A percentile compares a stretch with the other conserved stretches of the same genome.
These are phyloP conservation scores for Leucophenga montana DNA, from an alignment of 2,888 invertebrate species.

Conservation along the genomic window DNA sequence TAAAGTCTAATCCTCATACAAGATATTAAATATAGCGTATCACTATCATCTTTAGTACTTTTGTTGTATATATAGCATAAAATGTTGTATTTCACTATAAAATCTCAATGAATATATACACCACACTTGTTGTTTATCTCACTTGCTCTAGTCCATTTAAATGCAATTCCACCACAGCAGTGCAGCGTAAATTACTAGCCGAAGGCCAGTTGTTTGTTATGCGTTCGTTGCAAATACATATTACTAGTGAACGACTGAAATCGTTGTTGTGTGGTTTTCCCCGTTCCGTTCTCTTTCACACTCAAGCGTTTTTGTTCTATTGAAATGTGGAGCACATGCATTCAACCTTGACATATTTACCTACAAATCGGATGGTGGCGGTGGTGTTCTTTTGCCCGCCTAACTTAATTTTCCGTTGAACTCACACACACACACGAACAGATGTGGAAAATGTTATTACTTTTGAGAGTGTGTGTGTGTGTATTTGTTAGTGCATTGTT, in stretches of 20 bases:
- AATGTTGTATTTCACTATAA: no score
- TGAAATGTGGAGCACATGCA: slow-evolving; percentile 55
- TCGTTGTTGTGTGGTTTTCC: slow-evolving; percentile 40
- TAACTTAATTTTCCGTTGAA: background rate
- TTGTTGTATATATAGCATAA: no score
- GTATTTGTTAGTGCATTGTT: slow-evolving; percentile 24
- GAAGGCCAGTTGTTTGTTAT: background rate
- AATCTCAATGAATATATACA: no score
- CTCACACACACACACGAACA: background rate
- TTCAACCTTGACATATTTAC: slow-evolving; percentile 62
- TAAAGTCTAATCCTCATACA: no score
- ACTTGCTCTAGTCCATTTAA: no score
- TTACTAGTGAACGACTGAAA: slow-evolving; percentile 14
- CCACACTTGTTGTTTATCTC: no score
- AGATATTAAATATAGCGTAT: no score
- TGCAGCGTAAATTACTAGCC: no score
- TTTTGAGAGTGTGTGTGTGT: slow-evolving; percentile 17
- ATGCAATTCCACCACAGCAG: no score
- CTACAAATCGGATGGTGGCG: slow-evolving; percentile 29
- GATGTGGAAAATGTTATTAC: background rate
- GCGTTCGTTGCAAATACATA: slow-evolving; percentile 16
- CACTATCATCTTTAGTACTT: no score
- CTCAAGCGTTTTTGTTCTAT: slow-evolving; percentile 8
- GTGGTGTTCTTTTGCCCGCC: slow-evolving; percentile 17
- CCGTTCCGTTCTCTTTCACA: slow-evolving; percentile 28